phyloP scores from a whole-genome alignment of 1,140 invertebrate species.

The Orius insidiosus region DNA sequence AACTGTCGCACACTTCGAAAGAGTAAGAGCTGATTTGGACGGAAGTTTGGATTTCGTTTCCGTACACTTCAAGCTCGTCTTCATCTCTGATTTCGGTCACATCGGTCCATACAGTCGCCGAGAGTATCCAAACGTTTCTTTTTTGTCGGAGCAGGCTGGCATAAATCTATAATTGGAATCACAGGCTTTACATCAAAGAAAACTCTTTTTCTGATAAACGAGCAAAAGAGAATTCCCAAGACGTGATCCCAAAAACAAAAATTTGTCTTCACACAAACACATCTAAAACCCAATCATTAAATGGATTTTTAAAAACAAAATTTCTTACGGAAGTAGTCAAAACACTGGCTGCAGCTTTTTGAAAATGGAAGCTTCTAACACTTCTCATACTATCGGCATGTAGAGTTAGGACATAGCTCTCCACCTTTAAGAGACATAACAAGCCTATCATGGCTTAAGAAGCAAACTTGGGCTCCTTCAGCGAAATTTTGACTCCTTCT shows the following conservation, averaged over 20 bases:
- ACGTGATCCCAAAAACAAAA: constrained; percentile 90
- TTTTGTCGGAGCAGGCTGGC: constrained; percentile 30
- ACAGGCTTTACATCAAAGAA: constrained; percentile 11
- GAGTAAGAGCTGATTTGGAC: constrained; percentile 69
- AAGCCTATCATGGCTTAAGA: constrained; percentile 71
- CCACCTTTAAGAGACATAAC: constrained; percentile 87
- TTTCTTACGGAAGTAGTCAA: constrained; percentile 80
- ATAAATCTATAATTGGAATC: constrained; percentile 13
- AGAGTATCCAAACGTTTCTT: constrained; percentile 33
- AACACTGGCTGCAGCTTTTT: constrained; percentile 88
- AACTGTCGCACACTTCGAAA: constrained; percentile 91
- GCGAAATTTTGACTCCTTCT: constrained; percentile 71
- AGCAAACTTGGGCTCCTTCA: constrained; percentile 73
- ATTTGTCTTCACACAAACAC: constrained; percentile 80
- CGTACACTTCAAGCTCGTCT: constrained; percentile 86
- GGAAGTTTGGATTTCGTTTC: constrained; percentile 64
- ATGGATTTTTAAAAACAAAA: constrained; percentile 13
- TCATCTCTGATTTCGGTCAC: constrained; percentile 61
- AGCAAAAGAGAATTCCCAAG: constrained; percentile 91
- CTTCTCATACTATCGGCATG: constrained; percentile 87
- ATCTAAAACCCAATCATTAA: constrained; percentile 55
- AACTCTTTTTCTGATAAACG: constrained; percentile 73
- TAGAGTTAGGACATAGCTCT: constrained; percentile 87
- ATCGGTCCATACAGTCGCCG: constrained; percentile 58
- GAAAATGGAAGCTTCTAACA: constrained; percentile 85